Evolutionary conservation across 2,888 invertebrate genomes (phyloP), one percentile per base, ranked within the genome.

Genomic region (Clepsis dumicolana): DNA sequence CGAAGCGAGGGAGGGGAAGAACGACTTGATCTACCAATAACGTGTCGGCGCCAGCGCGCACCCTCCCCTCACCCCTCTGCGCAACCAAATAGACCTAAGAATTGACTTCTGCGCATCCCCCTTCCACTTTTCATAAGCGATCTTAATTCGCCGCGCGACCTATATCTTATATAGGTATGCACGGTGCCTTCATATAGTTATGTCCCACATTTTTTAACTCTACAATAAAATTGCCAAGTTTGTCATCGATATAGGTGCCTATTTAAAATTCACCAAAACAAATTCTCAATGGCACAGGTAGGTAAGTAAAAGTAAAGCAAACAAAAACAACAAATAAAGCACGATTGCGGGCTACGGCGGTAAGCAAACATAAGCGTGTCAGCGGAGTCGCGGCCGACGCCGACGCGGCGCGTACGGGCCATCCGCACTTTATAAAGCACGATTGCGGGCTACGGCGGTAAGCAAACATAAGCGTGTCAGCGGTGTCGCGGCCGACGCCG

Each of bases 351-450:
- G 24, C 48, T 53, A 29, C 54, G 44, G 54, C 54, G 65, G 44
- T 32, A 59, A 54, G 61, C 54, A 61, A 56, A 61, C 54, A 61
- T 53, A 53, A 61, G 35, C 38, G 12, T 52, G 60, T 61, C 65
- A 54, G 2, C 52, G 50, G 12, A 32, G 52, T 50, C 60, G n/a
- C 64, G 41, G 48, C 10, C 35, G 57, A 57, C 35, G 64, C 61
- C 2, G 60, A n/a, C 54, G 35, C 18, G n/a, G n/a, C n/a, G 35
- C 57, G 12, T 50, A 57, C 24, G 48, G 57, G 25, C n/a, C 44
- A 53, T 29, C 44, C 44, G 29, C 44, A 24, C 14, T 52, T 44
- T 32, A 38, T 38, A 27, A 27, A n/a, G n/a, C n/a, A n/a, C n/a
- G n/a, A n/a, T n/a, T n/a, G n/a, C n/a, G n/a, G n/a, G n/a, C n/a